These are phyloP conservation scores for Tympanuchus pallidicinctus DNA, from an alignment of 2,113 vertebrate genomes.

Conservation along the genomic window DNA sequence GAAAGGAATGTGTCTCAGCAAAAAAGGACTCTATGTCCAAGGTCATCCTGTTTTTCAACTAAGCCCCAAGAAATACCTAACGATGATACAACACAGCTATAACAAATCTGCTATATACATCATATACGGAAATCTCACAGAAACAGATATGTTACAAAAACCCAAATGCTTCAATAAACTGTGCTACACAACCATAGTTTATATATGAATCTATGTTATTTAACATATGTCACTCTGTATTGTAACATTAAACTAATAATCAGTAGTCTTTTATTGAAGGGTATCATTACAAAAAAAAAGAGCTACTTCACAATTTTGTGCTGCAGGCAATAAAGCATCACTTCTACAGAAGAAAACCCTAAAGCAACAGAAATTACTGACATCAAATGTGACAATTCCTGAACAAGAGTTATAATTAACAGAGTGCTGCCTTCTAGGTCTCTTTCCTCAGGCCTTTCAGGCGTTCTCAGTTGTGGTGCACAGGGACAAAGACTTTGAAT, in stretches of 20 bases:
- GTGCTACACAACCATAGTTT: rapidly evolving
- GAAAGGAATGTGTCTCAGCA: slow-evolving; percentile 45
- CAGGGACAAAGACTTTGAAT: not conserved
- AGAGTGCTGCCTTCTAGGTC: not conserved
- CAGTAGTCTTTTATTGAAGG: not conserved
- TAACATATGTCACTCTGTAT: not conserved
- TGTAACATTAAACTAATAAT: not conserved
- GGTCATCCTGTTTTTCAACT: slow-evolving; percentile 27
- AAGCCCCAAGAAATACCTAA: slow-evolving; percentile 1
- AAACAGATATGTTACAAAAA: not conserved
- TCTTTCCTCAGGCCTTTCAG: not conserved
- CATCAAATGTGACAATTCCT: not conserved
- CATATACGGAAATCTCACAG: not conserved
- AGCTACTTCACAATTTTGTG: not conserved
- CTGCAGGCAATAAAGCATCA: not conserved
- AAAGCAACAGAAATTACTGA: not conserved
- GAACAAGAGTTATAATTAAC: not conserved
- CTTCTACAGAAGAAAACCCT: not conserved
- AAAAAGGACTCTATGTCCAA: slow-evolving; percentile 23
- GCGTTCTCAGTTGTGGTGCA: not conserved
- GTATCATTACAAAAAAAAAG: not conserved
- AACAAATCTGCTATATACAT: not conserved
- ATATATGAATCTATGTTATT: not conserved
- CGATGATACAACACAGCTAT: not conserved
- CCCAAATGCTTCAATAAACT: not conserved